A percentile compares a stretch with the other conserved stretches of the same genome.
These are phyloP conservation scores for Cistogaster globosa DNA, from an alignment of 2,888 invertebrate species.

Conservation along the genomic window DNA sequence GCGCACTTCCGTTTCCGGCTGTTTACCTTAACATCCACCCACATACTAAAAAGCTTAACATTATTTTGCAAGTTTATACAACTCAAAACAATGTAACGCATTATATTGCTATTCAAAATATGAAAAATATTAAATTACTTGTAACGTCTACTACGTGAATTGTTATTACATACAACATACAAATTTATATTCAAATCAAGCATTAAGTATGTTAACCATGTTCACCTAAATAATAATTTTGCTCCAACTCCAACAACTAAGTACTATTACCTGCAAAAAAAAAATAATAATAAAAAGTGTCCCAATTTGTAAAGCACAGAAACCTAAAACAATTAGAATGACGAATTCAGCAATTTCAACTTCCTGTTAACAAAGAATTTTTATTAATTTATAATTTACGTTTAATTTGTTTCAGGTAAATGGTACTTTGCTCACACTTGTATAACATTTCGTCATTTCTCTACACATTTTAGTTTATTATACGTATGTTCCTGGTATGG, in stretches of 20 bases:
- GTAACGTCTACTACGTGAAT: constrained; percentile 21
- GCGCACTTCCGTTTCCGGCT: constrained; percentile 69
- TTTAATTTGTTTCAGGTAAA: too few species aligned
- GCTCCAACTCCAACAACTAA: too few species aligned
- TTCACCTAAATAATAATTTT: constrained; percentile 16
- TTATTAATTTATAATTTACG: too few species aligned
- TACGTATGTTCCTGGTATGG: too few species aligned
- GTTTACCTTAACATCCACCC: constrained; percentile 28
- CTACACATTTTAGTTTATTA: too few species aligned
- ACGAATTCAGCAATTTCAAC: too few species aligned
- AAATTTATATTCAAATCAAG: constrained; percentile 47
- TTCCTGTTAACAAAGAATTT: too few species aligned
- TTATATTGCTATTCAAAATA: constrained; percentile 35
- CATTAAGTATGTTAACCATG: constrained; percentile 2
- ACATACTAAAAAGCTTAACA: neutral
- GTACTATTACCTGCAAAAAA: too few species aligned
- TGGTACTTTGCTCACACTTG: too few species aligned
- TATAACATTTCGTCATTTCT: too few species aligned
- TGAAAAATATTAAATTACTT: constrained; percentile 53
- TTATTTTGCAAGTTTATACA: neutral
- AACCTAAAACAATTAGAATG: too few species aligned
- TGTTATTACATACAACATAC: constrained; percentile 25
- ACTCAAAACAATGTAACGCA: constrained; percentile 10
- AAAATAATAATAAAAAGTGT: neutral
- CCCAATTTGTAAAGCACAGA: neutral